Percentiles rank a stretch among this genome's conserved stretches.
phyloP scores from a whole-genome alignment of 2,797 vertebrate genomes.

The Chelon labrosus region DNA sequence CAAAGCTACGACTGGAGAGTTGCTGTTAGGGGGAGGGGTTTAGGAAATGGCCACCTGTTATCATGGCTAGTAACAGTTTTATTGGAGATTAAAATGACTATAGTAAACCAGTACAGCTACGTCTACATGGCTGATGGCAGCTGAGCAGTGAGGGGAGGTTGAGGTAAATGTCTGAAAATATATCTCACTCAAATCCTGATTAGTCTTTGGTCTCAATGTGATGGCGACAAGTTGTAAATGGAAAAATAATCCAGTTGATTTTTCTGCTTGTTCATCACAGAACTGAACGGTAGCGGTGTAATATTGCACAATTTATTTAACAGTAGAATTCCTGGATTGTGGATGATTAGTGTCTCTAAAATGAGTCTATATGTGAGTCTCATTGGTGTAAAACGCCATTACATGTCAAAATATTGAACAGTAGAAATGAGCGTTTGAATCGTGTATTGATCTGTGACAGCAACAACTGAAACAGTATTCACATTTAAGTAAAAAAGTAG shows the following conservation, averaged over 20 bases:
- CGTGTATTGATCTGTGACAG: conserved; percentile 48
- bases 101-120: neutral
- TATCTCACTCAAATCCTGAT: conserved; percentile 44
- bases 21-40: neutral
- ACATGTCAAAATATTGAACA: conserved; percentile 28
- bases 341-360: conserved; percentile 32
- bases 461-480: conserved; percentile 64
- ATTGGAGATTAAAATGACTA: conserved; percentile 3
- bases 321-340: conserved; percentile 58
- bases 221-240: conserved; percentile 35
- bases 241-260: conserved; percentile 26
- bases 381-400: conserved; percentile 53
- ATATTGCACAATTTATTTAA: conserved; percentile 73
- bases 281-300: conserved; percentile 38
- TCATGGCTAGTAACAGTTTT: conserved; percentile 2
- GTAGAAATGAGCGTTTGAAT: conserved; percentile 46
- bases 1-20: neutral
- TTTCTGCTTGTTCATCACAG: conserved; percentile 53
- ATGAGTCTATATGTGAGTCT: conserved; percentile 44
- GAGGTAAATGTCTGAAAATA: conserved; percentile 48
- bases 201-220: conserved; percentile 80
- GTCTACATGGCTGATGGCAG: neutral
- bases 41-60: conserved; percentile 9
- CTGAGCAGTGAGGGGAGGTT: conserved; percentile 25
- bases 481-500: conserved; percentile 79